Percentiles rank a stretch among this genome's conserved stretches.
Evolutionary conservation across 1,140 invertebrate genomes (phyloP).

Genomic region (Drosophila sp.): DNA sequence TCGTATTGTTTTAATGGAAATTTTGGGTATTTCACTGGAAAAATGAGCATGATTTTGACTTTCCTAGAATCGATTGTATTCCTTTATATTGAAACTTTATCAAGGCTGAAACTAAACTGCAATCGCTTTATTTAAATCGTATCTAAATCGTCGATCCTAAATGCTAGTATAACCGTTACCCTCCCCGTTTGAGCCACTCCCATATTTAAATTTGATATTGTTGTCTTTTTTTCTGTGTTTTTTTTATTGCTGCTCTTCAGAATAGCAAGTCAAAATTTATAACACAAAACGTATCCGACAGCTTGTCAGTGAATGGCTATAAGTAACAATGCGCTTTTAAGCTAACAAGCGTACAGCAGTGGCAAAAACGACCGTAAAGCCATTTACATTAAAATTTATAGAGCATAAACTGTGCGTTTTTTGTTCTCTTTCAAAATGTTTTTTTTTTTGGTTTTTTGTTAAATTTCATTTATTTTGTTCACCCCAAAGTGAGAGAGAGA

Average conservation of each 20-base stretch:
- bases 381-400: conserved; percentile 81
- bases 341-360: conserved; percentile 70
- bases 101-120: too few relatives aligned
- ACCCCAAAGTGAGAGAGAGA: conserved; percentile 35
- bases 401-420: conserved; percentile 76
- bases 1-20: too few relatives aligned
- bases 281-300: conserved; percentile 75
- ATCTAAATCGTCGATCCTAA: too few relatives aligned
- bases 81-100: too few relatives aligned
- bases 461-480: conserved; percentile 49
- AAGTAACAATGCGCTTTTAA: conserved; percentile 73
- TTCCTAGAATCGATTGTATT: too few relatives aligned
- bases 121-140: too few relatives aligned
- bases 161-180: too few relatives aligned
- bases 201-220: conserved; percentile 16
- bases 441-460: conserved; percentile 64
- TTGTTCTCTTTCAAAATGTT: conserved; percentile 10
- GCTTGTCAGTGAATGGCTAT: conserved; percentile 58
- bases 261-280: conserved; percentile 70
- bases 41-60: too few relatives aligned
- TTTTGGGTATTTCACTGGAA: too few relatives aligned
- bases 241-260: conserved; percentile 45
- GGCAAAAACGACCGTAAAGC: conserved; percentile 52
- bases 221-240: conserved; percentile 22
- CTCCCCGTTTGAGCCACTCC: conserved; percentile 19